Base-by-base conservation (phyloP, 2,888 invertebrate species). In the Blomia tropicalis region DNA sequence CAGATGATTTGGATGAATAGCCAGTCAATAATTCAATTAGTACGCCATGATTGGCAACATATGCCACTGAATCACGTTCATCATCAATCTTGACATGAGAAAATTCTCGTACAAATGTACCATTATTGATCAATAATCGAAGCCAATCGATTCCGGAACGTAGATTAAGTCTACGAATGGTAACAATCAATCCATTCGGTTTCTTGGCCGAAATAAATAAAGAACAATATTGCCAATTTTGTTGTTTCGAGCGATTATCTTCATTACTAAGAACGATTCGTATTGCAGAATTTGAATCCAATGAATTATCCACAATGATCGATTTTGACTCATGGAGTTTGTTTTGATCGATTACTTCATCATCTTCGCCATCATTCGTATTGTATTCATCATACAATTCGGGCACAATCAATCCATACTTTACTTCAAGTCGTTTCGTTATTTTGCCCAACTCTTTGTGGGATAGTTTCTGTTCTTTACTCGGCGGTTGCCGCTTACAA, bases 151-250 rank as follows among this genome's bases (percentile, higher is more conserved):
- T 36, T n/a, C 53, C 36, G 1, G 30, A n/a, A 14, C 61, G 30
- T 4, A 61, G 23, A 23, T 54, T 29, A 23, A 61, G 32, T 27
- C 36, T 54, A 19, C 54, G 53, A 11, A 54, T 5, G 2, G 53
- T 61, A 25, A 61, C 32, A 23, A 54, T 61, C 11, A 61, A 22
- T 2, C 61, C 61, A 22, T 61, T 32, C 1, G 53, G 53, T 22
- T 61, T 53, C 4, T 61, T 36, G 1, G 54, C 31, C 27, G 31
- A 19, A 2, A 61, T 36, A 27, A 22, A 19, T 5, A 61, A 17
- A 23, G 61, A 56, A 61, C 61, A 61, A 23, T 41, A 27, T 4
- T 43, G 23, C 53, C 25, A 60, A 19, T 60, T 60, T 17, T 27
- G 51, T 47, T 47, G 51, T 27, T 27, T 14, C 23, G 31, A 14